Conservation (phyloP, 2,113 vertebrate genomes). For the Pycnonotus jocosus region DNA sequence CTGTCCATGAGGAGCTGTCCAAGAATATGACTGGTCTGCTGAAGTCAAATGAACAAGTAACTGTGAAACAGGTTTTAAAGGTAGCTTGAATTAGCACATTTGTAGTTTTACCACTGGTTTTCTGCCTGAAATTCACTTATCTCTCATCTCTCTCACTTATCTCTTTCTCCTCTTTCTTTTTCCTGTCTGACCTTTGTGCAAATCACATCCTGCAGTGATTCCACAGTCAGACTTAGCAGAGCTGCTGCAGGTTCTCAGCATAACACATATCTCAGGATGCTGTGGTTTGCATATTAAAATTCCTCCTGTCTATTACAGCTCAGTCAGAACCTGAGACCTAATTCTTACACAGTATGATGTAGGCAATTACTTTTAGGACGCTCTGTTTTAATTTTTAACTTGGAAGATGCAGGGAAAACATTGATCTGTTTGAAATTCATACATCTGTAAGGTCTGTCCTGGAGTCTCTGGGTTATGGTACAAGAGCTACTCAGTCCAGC, state of each 20-base stretch:
- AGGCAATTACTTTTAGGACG: not conserved
- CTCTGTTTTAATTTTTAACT: not conserved
- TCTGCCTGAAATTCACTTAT: not conserved
- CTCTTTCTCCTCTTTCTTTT: not conserved
- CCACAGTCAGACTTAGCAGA: not conserved
- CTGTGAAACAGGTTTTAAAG: constrained; percentile 88
- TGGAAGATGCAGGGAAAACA: not conserved
- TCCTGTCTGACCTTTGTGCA: not conserved
- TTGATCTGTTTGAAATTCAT: not conserved
- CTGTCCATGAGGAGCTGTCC: constrained; percentile 89
- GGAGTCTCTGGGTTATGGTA: not conserved
- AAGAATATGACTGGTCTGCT: constrained; percentile 89
- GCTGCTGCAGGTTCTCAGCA: not conserved
- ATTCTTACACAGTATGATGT: not conserved
- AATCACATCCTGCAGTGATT: not conserved
- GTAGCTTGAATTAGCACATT: constrained; percentile 54
- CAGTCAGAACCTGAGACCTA: not conserved
- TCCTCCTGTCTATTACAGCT: not conserved
- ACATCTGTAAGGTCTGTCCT: not conserved
- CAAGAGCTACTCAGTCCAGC: not conserved
- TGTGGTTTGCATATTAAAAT: not conserved
- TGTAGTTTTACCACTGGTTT: not conserved
- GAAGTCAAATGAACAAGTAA: constrained; percentile 86
- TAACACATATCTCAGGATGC: not conserved
- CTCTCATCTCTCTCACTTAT: not conserved